These are phyloP conservation scores for Zingel zingel DNA, from an alignment of 2,113 vertebrate genomes.

Conservation along the genomic window DNA sequence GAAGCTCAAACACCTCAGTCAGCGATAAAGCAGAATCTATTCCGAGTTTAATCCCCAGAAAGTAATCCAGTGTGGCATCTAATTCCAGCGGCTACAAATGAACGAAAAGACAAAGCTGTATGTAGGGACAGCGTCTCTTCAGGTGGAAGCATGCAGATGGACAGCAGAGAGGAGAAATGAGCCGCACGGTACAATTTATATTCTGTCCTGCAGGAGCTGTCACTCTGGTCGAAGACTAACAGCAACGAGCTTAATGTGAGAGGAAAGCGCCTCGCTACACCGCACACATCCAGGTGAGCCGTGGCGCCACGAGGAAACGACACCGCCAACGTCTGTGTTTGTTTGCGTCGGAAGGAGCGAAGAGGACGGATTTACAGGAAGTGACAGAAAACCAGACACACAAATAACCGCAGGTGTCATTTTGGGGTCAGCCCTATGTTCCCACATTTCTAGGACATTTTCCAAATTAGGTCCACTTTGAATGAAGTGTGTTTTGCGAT, in stretches of 20 bases:
- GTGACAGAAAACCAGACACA: not conserved
- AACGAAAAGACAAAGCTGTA: not conserved
- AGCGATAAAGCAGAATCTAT: not conserved
- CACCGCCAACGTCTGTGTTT: not conserved
- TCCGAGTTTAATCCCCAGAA: no score
- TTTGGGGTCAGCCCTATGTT: no score
- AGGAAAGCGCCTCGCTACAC: not conserved
- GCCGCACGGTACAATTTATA: not conserved
- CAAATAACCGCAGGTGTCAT: not conserved
- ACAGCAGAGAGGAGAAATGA: not conserved
- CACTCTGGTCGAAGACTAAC: not conserved
- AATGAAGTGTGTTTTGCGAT: no score
- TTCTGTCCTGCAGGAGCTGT: not conserved
- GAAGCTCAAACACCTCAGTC: no score
- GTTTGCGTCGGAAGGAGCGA: not conserved
- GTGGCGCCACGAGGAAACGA: not conserved
- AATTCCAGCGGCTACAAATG: not conserved
- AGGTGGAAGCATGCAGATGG: not conserved
- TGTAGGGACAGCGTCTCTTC: not conserved
- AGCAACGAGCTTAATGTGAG: not conserved
- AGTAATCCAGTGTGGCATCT: not conserved
- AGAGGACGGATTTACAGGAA: constrained; percentile 1
- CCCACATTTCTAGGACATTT: no score
- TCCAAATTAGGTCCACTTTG: no score
- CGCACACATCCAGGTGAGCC: not conserved